These are phyloP conservation scores for Terrapene triunguis DNA, from an alignment of 2,113 vertebrate species.

Conservation along the genomic window DNA sequence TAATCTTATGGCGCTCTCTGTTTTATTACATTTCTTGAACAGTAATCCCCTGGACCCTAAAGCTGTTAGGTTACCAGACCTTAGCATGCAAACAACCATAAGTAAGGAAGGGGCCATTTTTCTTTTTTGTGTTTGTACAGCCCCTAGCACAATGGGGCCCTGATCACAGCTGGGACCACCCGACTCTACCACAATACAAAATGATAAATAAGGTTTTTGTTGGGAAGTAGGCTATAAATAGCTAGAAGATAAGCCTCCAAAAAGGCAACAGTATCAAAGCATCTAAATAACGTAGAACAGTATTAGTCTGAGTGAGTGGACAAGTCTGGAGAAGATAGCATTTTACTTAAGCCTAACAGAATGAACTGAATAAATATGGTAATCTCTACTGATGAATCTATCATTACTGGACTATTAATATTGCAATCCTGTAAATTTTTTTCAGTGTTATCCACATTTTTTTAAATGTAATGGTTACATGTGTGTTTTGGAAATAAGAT, in stretches of 20 bases:
- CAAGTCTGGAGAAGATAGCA: neutral
- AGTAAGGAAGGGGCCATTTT: neutral
- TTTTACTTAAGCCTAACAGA: neutral
- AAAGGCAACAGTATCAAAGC: neutral
- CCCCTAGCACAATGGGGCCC: neutral
- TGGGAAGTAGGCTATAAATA: neutral
- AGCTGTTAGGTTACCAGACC: neutral
- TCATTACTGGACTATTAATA: accelerated
- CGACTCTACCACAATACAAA: neutral
- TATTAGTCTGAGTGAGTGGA: neutral
- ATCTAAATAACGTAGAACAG: neutral
- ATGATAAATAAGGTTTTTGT: neutral
- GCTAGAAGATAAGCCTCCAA: neutral
- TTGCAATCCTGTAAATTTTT: neutral
- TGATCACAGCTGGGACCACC: neutral
- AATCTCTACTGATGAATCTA: neutral
- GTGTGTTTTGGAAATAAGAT: neutral
- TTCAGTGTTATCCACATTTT: no score
- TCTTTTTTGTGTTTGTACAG: neutral
- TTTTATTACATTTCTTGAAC: neutral
- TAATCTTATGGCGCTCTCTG: neutral
- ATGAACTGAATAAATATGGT: accelerated
- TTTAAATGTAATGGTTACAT: neutral
- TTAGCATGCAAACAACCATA: neutral
- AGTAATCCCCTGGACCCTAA: neutral